Percentiles rank a stretch among this genome's conserved stretches.
These are phyloP conservation scores for Procambarus clarkii DNA, from an alignment of 1,140 invertebrate genomes.

Conservation along the genomic window DNA sequence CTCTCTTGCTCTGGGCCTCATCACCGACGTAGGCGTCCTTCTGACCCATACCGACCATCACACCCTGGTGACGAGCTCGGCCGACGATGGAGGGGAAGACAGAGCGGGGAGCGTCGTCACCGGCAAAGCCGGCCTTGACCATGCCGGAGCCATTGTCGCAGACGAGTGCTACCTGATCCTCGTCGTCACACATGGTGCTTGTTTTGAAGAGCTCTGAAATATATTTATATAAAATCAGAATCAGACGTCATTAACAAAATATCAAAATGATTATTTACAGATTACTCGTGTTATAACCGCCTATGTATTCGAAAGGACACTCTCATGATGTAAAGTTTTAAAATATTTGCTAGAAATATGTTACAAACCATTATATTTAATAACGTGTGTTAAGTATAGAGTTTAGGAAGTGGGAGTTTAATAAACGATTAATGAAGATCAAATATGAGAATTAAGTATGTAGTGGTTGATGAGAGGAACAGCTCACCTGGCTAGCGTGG, in stretches of 20 bases:
- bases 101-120: constrained; percentile 94
- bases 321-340: no score
- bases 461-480: background rate
- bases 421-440: no score
- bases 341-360: no score
- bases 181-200: background rate
- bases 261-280: no score
- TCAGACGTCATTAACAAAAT: no score
- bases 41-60: constrained; percentile 97
- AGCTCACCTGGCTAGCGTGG: background rate
- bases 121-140: constrained; percentile 83
- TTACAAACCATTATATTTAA: no score
- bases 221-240: background rate
- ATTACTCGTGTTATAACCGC: no score
- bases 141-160: constrained; percentile 82
- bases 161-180: background rate
- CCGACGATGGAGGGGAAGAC: constrained; percentile 89
- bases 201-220: background rate
- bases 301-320: no score
- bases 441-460: no score
- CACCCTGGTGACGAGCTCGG: constrained; percentile 81
- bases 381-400: no score
- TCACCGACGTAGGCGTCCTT: constrained; percentile 94
- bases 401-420: no score
- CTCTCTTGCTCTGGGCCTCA: constrained; percentile 94